These are phyloP conservation scores for Ailuropoda melanoleuca DNA, from an alignment of 2,113 vertebrate genomes.

Conservation along the genomic window DNA sequence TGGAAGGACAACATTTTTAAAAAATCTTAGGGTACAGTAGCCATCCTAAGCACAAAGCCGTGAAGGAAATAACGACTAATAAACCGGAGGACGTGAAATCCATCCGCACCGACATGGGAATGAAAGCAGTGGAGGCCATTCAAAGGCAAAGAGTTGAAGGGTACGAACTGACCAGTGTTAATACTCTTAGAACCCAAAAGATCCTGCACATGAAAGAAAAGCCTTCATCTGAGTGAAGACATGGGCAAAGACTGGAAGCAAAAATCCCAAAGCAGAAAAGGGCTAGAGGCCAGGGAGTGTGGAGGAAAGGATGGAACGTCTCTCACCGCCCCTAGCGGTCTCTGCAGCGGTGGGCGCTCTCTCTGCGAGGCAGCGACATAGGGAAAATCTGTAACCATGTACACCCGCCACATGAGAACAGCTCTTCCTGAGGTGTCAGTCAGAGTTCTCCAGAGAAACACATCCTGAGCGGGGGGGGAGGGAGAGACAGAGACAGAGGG, in stretches of 20 bases:
- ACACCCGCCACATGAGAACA: background rate
- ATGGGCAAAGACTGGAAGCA: background rate
- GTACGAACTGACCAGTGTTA: background rate
- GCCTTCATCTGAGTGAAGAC: background rate
- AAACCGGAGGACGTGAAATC: background rate
- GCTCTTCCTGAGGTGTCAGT: background rate
- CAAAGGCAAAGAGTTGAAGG: background rate
- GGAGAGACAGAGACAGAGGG: background rate
- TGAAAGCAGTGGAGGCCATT: background rate
- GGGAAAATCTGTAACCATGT: background rate
- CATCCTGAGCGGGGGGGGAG: background rate
- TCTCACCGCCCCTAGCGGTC: background rate
- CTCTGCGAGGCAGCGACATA: background rate
- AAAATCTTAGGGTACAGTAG: background rate
- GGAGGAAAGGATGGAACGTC: background rate
- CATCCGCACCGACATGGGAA: too few relatives aligned
- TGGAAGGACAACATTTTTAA: background rate
- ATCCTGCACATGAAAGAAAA: background rate
- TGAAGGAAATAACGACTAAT: background rate
- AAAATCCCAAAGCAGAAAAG: background rate
- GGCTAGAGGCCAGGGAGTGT: background rate
- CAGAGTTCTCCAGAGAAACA: background rate
- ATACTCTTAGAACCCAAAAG: background rate
- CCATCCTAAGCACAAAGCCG: background rate
- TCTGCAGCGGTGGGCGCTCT: background rate